Evolutionary conservation across 2,888 invertebrate genomes (phyloP).

Genomic region (Troilus luridus): DNA sequence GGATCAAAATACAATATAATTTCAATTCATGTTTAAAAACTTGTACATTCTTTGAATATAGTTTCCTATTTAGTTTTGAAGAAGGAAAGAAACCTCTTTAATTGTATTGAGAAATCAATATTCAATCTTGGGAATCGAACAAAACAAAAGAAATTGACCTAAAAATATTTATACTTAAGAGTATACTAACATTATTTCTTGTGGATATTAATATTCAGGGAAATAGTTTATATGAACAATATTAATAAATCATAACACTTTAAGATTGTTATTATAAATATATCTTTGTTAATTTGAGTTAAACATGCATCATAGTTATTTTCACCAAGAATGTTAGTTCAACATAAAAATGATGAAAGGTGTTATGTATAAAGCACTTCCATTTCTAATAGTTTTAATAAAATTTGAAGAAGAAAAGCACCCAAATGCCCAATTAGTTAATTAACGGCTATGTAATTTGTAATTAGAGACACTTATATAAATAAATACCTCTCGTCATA

Average conservation of each 20-base stretch:
- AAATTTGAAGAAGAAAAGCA: background rate
- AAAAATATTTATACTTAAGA: background rate
- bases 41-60: background rate
- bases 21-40: background rate
- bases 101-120: background rate
- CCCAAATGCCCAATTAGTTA: constrained; percentile 3
- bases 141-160: background rate
- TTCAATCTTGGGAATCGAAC: background rate
- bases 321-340: background rate
- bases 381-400: background rate
- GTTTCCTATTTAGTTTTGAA: background rate
- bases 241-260: background rate
- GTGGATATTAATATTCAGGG: background rate
- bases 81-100: background rate
- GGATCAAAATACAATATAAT: background rate
- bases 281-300: background rate
- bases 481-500: constrained; percentile 78
- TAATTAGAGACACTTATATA: constrained; percentile 10
- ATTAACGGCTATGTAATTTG: background rate
- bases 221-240: background rate
- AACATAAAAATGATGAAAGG: background rate
- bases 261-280: background rate
- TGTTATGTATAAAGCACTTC: background rate
- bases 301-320: background rate
- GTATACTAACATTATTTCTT: background rate